These are phyloP conservation scores for Nipponia nippon DNA, from an alignment of 2,113 vertebrate genomes.

Conservation along the genomic window DNA sequence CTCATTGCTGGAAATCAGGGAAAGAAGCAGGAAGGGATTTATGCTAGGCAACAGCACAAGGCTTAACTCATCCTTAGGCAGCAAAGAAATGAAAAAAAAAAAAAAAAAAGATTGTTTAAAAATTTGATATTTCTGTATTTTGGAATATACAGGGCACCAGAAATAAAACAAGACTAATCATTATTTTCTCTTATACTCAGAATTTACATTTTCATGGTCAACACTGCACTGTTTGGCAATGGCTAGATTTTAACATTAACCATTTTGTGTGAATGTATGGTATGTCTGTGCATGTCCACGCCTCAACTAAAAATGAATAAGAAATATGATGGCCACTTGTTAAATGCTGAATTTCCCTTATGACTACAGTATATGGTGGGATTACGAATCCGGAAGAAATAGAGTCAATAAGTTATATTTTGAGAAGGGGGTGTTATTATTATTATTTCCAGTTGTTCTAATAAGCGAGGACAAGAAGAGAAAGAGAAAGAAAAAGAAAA, in stretches of 20 bases:
- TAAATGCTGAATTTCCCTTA: neutral
- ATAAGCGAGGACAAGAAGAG: neutral
- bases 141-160: neutral
- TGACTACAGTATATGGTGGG: neutral
- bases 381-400: neutral
- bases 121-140: neutral
- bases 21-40: conserved; percentile 13
- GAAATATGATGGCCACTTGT: neutral
- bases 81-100: neutral
- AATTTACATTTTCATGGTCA: neutral
- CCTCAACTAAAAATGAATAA: neutral
- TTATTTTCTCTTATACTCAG: neutral
- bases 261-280: neutral
- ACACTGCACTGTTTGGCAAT: neutral
- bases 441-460: neutral
- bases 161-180: neutral
- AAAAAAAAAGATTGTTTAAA: neutral
- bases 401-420: neutral
- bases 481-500: neutral
- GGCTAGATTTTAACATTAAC: neutral
- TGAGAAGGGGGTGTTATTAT: fast-evolving
- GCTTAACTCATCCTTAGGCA: neutral
- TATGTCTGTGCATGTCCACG: neutral
- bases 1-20: conserved; percentile 10
- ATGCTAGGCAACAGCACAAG: neutral